phyloP scores from a whole-genome alignment of 1,140 invertebrate genomes.

The Tetranychus cinnabarinus region DNA sequence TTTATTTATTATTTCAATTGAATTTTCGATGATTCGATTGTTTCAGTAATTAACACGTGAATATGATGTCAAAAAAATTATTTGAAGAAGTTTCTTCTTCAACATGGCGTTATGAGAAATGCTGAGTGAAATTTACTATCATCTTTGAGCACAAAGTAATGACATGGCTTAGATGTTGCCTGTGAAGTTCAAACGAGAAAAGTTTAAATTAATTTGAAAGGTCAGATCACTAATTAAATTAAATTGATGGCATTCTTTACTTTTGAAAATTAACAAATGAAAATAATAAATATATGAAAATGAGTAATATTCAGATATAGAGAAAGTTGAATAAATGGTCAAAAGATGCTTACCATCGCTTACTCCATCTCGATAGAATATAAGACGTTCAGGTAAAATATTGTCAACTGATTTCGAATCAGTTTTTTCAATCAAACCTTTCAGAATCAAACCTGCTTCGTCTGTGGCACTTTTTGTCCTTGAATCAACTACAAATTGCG shows the following conservation, averaged over 20 bases:
- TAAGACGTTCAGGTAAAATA: conserved; percentile 18
- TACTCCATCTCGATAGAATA: conserved; percentile 25
- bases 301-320: too few relatives aligned
- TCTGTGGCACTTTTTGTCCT: conserved; percentile 25
- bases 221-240: conserved; percentile 23
- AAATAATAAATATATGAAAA: too few relatives aligned
- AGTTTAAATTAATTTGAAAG: conserved; percentile 38
- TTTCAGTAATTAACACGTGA: too few relatives aligned
- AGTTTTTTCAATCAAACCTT: conserved; percentile 28
- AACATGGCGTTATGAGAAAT: too few relatives aligned
- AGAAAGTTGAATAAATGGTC: too few relatives aligned
- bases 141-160: conserved; percentile 62
- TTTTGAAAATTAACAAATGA: conserved; percentile 17
- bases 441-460: conserved; percentile 22
- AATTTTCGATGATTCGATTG: too few relatives aligned
- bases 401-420: background rate
- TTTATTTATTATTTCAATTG: too few relatives aligned
- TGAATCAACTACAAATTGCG: conserved; percentile 46
- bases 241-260: conserved; percentile 12
- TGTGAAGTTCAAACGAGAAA: conserved; percentile 30
- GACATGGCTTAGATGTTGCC: conserved; percentile 66
- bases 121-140: conserved; percentile 45
- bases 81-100: too few relatives aligned
- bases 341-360: conserved; percentile 19
- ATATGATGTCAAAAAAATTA: too few relatives aligned